Conservation (phyloP, 2,888 invertebrate species). For the Ormyrus pomaceus region DNA sequence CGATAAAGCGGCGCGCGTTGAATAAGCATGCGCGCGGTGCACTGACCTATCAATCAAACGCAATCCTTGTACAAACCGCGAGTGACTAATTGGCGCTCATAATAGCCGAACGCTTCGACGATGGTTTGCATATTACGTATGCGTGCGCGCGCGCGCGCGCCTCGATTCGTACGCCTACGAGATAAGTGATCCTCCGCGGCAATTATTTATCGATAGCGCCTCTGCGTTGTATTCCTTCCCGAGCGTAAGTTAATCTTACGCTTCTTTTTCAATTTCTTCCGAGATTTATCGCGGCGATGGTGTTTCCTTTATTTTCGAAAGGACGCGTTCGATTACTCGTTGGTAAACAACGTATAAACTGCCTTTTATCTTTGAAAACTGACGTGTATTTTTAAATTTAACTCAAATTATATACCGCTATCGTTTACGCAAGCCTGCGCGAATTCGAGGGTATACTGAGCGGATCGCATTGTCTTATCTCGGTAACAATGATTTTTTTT, state of each 20-base stretch:
- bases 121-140: slow-evolving; percentile 18
- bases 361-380: no score
- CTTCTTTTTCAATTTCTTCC: slow-evolving; percentile 16
- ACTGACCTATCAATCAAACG: slow-evolving; percentile 49
- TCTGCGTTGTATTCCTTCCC: background rate
- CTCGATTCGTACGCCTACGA: slow-evolving; percentile 42
- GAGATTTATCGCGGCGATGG: slow-evolving; percentile 21
- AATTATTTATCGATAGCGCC: slow-evolving; percentile 45
- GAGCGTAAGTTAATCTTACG: background rate
- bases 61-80: slow-evolving; percentile 36
- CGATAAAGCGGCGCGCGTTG: background rate
- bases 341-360: background rate
- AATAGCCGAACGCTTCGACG: slow-evolving; percentile 19
- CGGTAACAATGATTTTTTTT: no score
- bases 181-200: slow-evolving; percentile 42
- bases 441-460: no score
- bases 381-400: no score
- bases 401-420: no score
- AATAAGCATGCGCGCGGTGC: slow-evolving; percentile 18
- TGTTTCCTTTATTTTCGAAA: background rate
- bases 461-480: no score
- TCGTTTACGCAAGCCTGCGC: no score
- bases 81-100: slow-evolving; percentile 38
- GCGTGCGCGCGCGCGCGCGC: slow-evolving; percentile 9
- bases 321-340: background rate